These are phyloP conservation scores for Falco naumanni DNA, from an alignment of 2,797 vertebrate genomes.

Conservation along the genomic window DNA sequence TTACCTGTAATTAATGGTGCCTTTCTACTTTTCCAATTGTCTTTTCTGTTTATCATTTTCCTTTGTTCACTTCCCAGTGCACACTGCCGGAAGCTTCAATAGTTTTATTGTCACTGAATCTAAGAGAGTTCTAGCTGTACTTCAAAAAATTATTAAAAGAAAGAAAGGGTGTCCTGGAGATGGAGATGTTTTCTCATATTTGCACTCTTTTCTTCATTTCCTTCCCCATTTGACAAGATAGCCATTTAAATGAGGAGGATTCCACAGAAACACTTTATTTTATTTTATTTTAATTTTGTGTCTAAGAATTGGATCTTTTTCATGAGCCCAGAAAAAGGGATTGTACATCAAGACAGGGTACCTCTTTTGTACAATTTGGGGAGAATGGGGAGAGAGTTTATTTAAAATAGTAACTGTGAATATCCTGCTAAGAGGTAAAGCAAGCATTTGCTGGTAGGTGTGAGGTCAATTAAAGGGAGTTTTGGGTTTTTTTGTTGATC, in stretches of 20 bases:
- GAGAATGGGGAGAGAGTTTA: not conserved
- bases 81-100: not conserved
- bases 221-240: not conserved
- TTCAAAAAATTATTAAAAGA: not conserved
- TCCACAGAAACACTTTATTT: not conserved
- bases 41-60: not conserved
- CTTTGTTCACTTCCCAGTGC: not conserved
- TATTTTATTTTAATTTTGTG: not conserved
- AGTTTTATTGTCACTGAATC: not conserved
- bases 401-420: not conserved
- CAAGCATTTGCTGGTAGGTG: not conserved
- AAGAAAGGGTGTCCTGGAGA: not conserved
- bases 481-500: not conserved
- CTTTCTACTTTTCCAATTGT: not conserved
- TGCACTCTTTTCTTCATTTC: not conserved
- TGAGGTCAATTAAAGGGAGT: not conserved
- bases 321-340: not conserved
- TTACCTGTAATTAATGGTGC: not conserved
- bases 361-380: not conserved
- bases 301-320: not conserved
- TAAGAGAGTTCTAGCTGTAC: not conserved
- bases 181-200: not conserved
- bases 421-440: not conserved
- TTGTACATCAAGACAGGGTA: not conserved
- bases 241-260: not conserved